Evolutionary conservation across 2,888 invertebrate species (phyloP).

Genomic region (Folsomia candida): DNA sequence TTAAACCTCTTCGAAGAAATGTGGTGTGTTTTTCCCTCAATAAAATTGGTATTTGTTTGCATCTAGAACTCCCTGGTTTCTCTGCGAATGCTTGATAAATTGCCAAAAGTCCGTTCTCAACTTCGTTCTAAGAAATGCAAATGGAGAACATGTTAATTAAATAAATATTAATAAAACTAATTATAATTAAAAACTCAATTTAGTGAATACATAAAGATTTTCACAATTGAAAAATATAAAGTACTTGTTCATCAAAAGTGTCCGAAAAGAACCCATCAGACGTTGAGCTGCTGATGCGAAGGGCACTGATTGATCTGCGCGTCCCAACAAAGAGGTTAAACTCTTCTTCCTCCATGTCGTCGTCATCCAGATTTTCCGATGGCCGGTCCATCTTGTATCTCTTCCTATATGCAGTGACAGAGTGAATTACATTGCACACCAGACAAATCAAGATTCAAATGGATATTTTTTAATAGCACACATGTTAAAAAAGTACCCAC

Average conservation of each 20-base stretch:
- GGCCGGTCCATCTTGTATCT: too few species aligned
- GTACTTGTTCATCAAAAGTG: slow-evolving; percentile 64
- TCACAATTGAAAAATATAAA: too few species aligned
- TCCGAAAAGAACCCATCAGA: slow-evolving; percentile 53
- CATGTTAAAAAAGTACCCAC: too few species aligned
- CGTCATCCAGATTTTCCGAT: too few species aligned
- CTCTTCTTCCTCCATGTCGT: not conserved
- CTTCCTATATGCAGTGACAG: too few species aligned
- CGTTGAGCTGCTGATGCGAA: not conserved
- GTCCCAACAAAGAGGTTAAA: not conserved
- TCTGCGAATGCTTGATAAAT: slow-evolving; percentile 58
- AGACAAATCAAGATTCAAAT: too few species aligned
- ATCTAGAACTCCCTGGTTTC: slow-evolving; percentile 56
- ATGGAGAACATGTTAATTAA: slow-evolving; percentile 1
- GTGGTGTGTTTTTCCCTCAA: slow-evolving; percentile 64
- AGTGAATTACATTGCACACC: too few species aligned
- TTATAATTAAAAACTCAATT: not conserved
- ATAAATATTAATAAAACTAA: not conserved
- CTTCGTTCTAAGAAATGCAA: slow-evolving; percentile 57
- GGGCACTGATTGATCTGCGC: not conserved
- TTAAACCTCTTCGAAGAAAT: slow-evolving; percentile 68
- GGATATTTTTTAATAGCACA: too few species aligned
- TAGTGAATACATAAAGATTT: too few species aligned
- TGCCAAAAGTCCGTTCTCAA: slow-evolving; percentile 61
- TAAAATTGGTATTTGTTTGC: slow-evolving; percentile 62